phyloP scores from a whole-genome alignment of 2,797 vertebrate species.

The Callimico goeldii region DNA sequence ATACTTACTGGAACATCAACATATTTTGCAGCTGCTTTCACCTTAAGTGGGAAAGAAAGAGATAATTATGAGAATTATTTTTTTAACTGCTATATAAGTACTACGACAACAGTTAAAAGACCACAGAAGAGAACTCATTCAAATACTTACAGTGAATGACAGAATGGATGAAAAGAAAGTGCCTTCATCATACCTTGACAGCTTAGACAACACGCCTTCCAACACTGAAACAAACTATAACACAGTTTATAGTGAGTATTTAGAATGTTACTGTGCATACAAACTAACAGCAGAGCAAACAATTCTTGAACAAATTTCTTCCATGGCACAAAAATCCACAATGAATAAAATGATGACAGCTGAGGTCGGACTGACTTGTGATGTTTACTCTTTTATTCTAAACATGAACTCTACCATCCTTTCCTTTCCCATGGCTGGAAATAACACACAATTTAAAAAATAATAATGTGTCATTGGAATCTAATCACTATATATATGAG shows the following conservation, averaged over 20 bases:
- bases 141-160: constrained; percentile 96
- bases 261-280: not conserved
- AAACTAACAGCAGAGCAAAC: not conserved
- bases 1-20: constrained; percentile 97
- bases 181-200: constrained; percentile 97
- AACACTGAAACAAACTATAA: constrained; percentile 92
- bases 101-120: constrained; percentile 56
- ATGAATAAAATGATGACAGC: not conserved
- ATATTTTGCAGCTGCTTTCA: constrained; percentile 98
- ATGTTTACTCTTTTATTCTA: not conserved
- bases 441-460: not conserved
- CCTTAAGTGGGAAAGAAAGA: constrained; percentile 86
- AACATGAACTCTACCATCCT: not conserved
- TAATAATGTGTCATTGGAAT: not conserved
- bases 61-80: constrained; percentile 73
- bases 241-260: constrained; percentile 18
- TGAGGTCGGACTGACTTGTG: not conserved
- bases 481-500: not conserved
- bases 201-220: constrained; percentile 94
- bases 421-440: not conserved
- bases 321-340: not conserved
- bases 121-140: constrained; percentile 30
- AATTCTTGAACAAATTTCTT: not conserved
- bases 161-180: constrained; percentile 98
- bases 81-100: constrained; percentile 28